These are phyloP conservation scores for Lepidostoma basale DNA, from an alignment of 1,140 invertebrate genomes.

Conservation along the genomic window DNA sequence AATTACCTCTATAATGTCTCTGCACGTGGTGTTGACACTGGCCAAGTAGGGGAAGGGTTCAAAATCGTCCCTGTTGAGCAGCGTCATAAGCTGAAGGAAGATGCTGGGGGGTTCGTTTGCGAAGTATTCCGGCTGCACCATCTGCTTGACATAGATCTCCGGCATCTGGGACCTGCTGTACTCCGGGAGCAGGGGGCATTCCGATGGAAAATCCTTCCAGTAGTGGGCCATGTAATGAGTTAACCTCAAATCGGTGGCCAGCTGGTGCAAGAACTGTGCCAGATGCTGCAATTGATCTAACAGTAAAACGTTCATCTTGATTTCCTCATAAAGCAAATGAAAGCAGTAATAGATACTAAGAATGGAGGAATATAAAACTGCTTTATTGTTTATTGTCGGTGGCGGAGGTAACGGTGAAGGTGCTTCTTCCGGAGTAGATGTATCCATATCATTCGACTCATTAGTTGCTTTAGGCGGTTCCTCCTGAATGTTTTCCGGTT, in stretches of 20 bases:
- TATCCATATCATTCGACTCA: conserved; percentile 35
- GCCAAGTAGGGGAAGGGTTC: conserved; percentile 71
- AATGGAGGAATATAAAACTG: too few relatives aligned
- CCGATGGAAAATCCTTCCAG: conserved; percentile 80
- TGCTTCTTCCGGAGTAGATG: conserved; percentile 41
- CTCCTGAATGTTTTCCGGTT: too few relatives aligned
- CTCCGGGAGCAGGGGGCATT: conserved; percentile 57
- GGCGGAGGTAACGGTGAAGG: too few relatives aligned
- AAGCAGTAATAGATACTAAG: too few relatives aligned
- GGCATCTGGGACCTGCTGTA: conserved; percentile 58
- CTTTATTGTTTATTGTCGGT: too few relatives aligned
- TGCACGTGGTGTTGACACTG: conserved; percentile 73
- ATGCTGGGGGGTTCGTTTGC: conserved; percentile 70
- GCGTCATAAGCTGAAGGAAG: conserved; percentile 71
- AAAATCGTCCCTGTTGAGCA: conserved; percentile 61
- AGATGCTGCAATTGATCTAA: conserved; percentile 72
- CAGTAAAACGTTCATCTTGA: conserved; percentile 80
- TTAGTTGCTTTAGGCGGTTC: too few relatives aligned
- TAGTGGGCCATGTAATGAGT: conserved; percentile 80
- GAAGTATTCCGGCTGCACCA: conserved; percentile 69
- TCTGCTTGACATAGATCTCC: conserved; percentile 64
- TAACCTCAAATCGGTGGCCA: conserved; percentile 79
- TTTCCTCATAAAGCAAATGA: conserved; percentile 90
- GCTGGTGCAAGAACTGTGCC: conserved; percentile 75
- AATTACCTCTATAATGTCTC: conserved; percentile 73